Evolutionary conservation across 2,797 vertebrate genomes (phyloP).

Genomic region (Mastacembelus armatus): DNA sequence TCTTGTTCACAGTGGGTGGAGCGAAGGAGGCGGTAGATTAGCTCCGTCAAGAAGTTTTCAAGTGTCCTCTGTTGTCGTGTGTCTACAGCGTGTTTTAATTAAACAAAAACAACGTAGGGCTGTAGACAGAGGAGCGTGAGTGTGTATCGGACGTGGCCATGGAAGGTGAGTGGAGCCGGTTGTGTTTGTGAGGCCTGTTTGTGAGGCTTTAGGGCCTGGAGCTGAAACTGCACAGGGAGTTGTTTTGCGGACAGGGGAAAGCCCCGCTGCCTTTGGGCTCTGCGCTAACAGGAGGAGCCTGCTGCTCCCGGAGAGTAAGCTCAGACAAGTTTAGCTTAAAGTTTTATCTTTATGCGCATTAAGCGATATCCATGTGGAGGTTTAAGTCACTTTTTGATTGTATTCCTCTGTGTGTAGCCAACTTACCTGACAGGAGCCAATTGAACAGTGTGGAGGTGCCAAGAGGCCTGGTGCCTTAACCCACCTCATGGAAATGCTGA

Average conservation of each 20-base stretch:
- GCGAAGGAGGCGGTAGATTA: slow-evolving; percentile 34
- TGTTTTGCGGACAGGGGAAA: slow-evolving; percentile 77
- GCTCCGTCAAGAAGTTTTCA: slow-evolving; percentile 68
- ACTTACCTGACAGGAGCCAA: not conserved
- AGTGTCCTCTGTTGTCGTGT: not conserved
- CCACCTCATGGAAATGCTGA: slow-evolving; percentile 3
- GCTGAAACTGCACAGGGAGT: slow-evolving; percentile 58
- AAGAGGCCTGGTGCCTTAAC: slow-evolving; percentile 43
- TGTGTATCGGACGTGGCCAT: slow-evolving; percentile 62
- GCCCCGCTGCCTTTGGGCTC: slow-evolving; percentile 59
- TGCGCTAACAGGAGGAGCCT: slow-evolving; percentile 53
- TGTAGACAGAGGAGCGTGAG: slow-evolving; percentile 12
- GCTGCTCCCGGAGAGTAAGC: slow-evolving; percentile 1
- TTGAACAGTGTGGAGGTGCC: slow-evolving; percentile 8
- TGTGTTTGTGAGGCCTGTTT: not conserved
- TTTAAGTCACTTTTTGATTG: fast-evolving
- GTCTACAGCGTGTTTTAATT: slow-evolving; percentile 2
- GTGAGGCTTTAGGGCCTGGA: not conserved
- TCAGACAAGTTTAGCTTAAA: not conserved
- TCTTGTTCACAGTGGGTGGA: slow-evolving; percentile 34
- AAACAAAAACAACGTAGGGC: not conserved
- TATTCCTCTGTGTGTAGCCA: not conserved
- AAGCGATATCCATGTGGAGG: fast-evolving
- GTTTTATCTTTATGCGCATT: not conserved
- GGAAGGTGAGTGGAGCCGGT: slow-evolving; percentile 63